Conservation (phyloP, 2,888 invertebrate species). For the Acanthacorydalis orientalis region DNA sequence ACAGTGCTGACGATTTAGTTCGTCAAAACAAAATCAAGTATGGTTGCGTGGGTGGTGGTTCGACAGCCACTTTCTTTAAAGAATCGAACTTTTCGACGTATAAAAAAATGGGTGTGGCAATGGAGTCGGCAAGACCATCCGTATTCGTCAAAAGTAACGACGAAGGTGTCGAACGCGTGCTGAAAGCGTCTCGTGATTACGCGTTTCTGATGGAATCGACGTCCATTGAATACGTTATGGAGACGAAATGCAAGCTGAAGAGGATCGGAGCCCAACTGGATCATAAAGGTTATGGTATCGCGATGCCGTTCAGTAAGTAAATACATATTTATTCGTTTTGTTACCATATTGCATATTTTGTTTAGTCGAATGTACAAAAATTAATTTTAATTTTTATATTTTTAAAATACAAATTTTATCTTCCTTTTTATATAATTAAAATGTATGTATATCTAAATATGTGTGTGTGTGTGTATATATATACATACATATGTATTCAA, state of each 20-base stretch:
- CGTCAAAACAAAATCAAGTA: slow-evolving; percentile 92
- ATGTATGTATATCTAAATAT: no score
- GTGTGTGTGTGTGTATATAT: no score
- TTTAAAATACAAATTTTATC: no score
- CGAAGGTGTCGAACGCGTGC: slow-evolving; percentile 74
- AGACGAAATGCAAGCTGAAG: slow-evolving; percentile 69
- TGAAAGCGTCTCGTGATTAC: slow-evolving; percentile 61
- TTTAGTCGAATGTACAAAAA: no score
- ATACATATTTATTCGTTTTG: no score
- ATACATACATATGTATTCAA: no score
- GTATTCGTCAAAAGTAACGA: slow-evolving; percentile 71
- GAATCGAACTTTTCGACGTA: slow-evolving; percentile 81
- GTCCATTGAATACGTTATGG: slow-evolving; percentile 79
- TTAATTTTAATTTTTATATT: no score
- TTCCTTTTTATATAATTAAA: no score
- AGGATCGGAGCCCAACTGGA: slow-evolving; percentile 71
- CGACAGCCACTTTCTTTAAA: slow-evolving; percentile 81
- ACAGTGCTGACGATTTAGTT: slow-evolving; percentile 81
- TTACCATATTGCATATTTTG: no score
- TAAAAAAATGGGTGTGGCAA: slow-evolving; percentile 82
- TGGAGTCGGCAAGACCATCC: slow-evolving; percentile 68
- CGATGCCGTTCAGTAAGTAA: slow-evolving; percentile 70
- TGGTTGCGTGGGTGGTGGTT: slow-evolving; percentile 77
- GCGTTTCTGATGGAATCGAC: slow-evolving; percentile 96
- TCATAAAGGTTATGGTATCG: slow-evolving; percentile 86